phyloP scores from a whole-genome alignment of 2,888 invertebrate species.

The Calameuta pallipes region DNA sequence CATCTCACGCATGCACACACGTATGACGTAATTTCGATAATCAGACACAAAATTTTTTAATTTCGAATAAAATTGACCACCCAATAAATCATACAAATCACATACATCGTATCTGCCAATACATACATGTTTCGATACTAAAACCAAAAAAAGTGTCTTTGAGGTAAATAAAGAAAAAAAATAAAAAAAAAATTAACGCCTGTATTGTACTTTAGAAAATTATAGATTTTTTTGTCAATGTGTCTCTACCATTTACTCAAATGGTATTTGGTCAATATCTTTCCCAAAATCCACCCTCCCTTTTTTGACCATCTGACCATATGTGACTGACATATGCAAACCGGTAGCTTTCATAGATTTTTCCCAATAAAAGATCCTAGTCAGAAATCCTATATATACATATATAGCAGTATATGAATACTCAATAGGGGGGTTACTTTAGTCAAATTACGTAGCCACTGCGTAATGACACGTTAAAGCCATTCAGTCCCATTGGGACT shows the following conservation, averaged over 20 bases:
- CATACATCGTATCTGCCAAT: no score
- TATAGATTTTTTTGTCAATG: constrained; percentile 29
- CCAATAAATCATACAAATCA: no score
- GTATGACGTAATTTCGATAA: not conserved
- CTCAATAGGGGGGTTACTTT: constrained; percentile 22
- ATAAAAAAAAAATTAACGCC: no score
- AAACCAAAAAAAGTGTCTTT: constrained; percentile 26
- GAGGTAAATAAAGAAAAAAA: constrained; percentile 11
- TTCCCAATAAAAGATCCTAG: constrained; percentile 35
- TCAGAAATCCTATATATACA: no score
- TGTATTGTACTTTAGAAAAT: constrained; percentile 20
- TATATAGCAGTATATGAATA: no score
- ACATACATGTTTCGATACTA: no score
- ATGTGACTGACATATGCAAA: constrained; percentile 61
- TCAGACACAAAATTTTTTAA: not conserved
- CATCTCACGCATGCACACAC: no score
- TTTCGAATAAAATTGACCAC: constrained; percentile 9
- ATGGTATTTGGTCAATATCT: constrained; percentile 52
- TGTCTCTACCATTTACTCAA: no score
- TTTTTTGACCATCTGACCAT: constrained; percentile 65
- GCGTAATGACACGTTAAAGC: constrained; percentile 32
- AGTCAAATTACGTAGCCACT: constrained; percentile 39
- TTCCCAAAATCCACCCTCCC: constrained; percentile 47
- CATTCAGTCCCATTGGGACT: no score
- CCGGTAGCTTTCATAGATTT: constrained; percentile 42